These are phyloP conservation scores for Anas georgica DNA, from an alignment of 2,797 vertebrate genomes.

Conservation along the genomic window DNA sequence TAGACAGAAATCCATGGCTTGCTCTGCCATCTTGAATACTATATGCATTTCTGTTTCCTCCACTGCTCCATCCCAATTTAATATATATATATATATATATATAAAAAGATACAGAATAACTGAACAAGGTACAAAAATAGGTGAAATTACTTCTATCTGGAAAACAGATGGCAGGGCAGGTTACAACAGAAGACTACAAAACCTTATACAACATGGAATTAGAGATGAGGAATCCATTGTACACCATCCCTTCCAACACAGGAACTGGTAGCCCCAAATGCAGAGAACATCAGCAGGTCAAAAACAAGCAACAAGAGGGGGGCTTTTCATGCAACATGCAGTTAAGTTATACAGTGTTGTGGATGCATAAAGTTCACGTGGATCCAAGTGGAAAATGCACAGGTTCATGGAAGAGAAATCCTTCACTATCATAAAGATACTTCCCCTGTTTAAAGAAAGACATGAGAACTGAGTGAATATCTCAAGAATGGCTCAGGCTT, in stretches of 20 bases:
- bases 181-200: not conserved
- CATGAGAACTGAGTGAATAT: not conserved
- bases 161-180: not conserved
- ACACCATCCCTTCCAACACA: rapidly evolving
- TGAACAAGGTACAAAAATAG: not conserved
- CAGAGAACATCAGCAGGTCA: not conserved
- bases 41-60: not conserved
- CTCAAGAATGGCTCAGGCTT: not conserved
- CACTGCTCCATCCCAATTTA: not conserved
- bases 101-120: rapidly evolving
- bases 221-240: not conserved
- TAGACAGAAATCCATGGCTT: not conserved
- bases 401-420: not conserved
- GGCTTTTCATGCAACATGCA: not conserved
- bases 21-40: not conserved
- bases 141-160: not conserved
- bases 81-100: no score
- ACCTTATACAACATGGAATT: not conserved
- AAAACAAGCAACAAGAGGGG: not conserved
- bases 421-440: not conserved
- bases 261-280: not conserved
- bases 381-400: not conserved
- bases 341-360: not conserved
- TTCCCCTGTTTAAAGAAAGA: not conserved
- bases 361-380: not conserved